These are phyloP conservation scores for Microtus obscurus DNA, from an alignment of 2,797 vertebrate genomes.

Conservation along the genomic window DNA sequence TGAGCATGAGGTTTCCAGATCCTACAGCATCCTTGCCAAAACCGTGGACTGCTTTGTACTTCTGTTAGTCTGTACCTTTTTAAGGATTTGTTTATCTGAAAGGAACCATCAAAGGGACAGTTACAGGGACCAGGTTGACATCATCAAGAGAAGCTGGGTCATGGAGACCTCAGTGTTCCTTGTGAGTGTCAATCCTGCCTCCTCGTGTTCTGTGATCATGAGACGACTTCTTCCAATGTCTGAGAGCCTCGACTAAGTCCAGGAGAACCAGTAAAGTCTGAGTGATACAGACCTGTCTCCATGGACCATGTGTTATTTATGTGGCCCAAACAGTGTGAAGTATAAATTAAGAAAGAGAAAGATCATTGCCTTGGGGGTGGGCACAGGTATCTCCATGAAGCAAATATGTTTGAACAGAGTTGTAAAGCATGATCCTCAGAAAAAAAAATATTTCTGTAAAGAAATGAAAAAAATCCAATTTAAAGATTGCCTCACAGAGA, in stretches of 20 bases:
- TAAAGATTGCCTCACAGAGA: neutral
- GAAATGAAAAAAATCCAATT: neutral
- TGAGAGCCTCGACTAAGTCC: neutral
- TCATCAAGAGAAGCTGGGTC: neutral
- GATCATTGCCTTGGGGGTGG: neutral
- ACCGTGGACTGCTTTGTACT: neutral
- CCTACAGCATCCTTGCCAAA: neutral
- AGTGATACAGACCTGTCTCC: neutral
- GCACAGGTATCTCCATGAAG: neutral
- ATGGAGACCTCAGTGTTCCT: neutral
- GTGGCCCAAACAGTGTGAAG: neutral
- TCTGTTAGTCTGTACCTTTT: neutral
- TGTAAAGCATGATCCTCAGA: neutral
- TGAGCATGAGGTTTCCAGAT: neutral
- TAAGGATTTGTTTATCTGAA: neutral
- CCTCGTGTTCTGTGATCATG: neutral
- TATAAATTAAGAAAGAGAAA: conserved; percentile 21
- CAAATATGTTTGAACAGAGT: neutral
- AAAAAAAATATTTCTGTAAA: neutral
- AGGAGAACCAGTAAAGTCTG: neutral
- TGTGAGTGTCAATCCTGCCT: neutral
- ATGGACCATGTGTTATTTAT: neutral
- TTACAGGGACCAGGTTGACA: neutral
- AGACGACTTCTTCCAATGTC: neutral
- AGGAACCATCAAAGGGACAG: neutral